Percentiles rank a stretch among this genome's conserved stretches.
Conservation (phyloP, 2,113 vertebrate species). For the Meleagris gallopavo region DNA sequence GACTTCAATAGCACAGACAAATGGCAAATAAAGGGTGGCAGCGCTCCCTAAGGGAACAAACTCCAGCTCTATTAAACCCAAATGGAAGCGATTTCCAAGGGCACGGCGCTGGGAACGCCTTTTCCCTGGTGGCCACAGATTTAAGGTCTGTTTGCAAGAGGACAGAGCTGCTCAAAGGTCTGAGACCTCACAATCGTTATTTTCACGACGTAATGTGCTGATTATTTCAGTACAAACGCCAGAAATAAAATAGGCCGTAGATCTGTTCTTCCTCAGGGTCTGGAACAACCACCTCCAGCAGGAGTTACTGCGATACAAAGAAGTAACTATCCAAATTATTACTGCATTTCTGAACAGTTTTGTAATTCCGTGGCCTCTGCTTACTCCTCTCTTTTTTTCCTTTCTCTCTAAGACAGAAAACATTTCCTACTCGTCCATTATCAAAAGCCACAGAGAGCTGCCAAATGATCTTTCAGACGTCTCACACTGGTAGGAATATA, state of each 20-base stretch:
- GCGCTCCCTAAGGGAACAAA: background rate
- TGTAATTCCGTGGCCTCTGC: background rate
- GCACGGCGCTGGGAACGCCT: background rate
- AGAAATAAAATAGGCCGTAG: background rate
- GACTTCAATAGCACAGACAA: background rate
- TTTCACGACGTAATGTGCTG: slow-evolving; percentile 4
- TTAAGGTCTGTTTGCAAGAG: background rate
- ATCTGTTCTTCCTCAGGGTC: background rate
- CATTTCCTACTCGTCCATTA: background rate
- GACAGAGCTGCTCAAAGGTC: background rate
- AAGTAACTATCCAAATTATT: background rate
- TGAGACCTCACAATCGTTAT: background rate
- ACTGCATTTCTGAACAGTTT: background rate
- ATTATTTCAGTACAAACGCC: background rate
- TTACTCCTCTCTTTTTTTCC: background rate
- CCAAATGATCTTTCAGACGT: background rate
- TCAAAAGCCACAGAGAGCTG: background rate
- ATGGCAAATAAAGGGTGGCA: slow-evolving; percentile 4
- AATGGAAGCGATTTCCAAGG: background rate
- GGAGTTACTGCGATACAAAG: background rate
- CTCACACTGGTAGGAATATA: fast-evolving
- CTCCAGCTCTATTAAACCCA: background rate
- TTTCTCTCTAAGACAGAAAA: background rate
- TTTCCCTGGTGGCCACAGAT: background rate
- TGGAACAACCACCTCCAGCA: background rate